Conservation (phyloP, 2,888 invertebrate species). For the Cynaeus angustus region DNA sequence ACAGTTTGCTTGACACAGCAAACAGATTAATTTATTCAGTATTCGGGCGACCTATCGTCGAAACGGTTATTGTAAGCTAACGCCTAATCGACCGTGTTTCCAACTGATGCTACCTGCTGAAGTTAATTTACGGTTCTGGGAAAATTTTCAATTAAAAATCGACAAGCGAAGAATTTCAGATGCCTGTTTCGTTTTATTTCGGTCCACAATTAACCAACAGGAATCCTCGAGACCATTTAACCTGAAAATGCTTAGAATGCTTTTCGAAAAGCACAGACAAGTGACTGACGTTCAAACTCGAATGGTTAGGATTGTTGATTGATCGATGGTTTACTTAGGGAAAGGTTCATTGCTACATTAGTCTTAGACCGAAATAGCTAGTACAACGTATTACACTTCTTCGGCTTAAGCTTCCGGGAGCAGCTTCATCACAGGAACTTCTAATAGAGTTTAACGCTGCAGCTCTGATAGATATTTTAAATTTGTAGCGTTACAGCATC, state of each 20-base stretch:
- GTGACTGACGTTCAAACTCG: constrained; percentile 65
- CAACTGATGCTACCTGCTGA: constrained; percentile 22
- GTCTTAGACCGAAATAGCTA: constrained; percentile 8
- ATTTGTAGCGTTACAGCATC: too few species aligned
- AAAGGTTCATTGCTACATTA: constrained; percentile 39
- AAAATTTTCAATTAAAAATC: constrained; percentile 41
- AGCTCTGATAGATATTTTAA: too few species aligned
- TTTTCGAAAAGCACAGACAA: constrained; percentile 63
- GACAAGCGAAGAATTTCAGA: constrained; percentile 24
- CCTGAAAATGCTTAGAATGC: constrained; percentile 60
- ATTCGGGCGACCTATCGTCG: constrained; percentile 51
- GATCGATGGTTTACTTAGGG: constrained; percentile 64
- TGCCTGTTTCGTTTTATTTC: constrained; percentile 35
- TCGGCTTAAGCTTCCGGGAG: too few species aligned
- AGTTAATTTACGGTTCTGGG: constrained; percentile 26
- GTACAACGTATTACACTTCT: too few species aligned
- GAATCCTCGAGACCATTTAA: constrained; percentile 61
- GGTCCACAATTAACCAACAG: constrained; percentile 45
- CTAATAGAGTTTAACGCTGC: too few species aligned
- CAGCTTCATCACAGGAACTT: too few species aligned
- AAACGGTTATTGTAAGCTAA: constrained; percentile 55
- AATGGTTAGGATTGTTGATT: constrained; percentile 67
- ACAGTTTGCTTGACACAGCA: constrained; percentile 60
- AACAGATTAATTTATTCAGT: constrained; percentile 61
- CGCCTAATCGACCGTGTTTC: constrained; percentile 54